Percentiles rank a stretch among this genome's conserved stretches.
Evolutionary conservation across 2,888 invertebrate species (phyloP).

Genomic region (Eupithecia insigniata): DNA sequence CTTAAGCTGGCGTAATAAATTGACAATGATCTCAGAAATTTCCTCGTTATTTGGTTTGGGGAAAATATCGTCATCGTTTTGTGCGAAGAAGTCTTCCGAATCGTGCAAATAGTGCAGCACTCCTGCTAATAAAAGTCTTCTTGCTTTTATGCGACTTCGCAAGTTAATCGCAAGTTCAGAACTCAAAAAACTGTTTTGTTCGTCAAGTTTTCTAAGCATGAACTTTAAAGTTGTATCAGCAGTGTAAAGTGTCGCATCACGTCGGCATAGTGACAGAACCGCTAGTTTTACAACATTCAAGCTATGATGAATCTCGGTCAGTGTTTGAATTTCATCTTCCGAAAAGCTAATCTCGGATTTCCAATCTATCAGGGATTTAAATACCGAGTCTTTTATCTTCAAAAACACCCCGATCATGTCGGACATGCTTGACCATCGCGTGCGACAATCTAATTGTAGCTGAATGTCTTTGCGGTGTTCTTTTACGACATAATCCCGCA

Average conservation of each 20-base stretch:
- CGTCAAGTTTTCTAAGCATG: slow-evolving; percentile 7
- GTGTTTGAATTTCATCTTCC: background rate
- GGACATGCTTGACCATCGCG: background rate
- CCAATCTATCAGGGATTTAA: slow-evolving; percentile 1
- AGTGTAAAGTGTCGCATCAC: background rate
- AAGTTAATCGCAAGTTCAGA: background rate
- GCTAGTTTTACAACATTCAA: slow-evolving; percentile 4
- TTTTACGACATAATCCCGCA: background rate
- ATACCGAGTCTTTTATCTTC: background rate
- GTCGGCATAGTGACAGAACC: background rate
- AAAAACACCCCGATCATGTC: slow-evolving; percentile 4
- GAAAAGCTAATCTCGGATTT: background rate
- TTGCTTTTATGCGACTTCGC: background rate
- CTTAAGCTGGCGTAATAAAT: background rate
- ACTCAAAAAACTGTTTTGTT: slow-evolving; percentile 7
- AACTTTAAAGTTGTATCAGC: background rate
- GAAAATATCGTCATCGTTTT: background rate
- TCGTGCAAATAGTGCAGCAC: slow-evolving; percentile 2
- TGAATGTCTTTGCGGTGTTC: slow-evolving; percentile 1
- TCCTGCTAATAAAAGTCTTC: background rate
- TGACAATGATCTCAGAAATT: background rate
- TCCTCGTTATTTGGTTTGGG: background rate
- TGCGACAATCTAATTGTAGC: background rate
- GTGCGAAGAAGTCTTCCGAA: background rate
- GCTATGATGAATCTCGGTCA: background rate